These are phyloP conservation scores for Alitta virens DNA, from an alignment of 2,888 invertebrate species.

Conservation along the genomic window DNA sequence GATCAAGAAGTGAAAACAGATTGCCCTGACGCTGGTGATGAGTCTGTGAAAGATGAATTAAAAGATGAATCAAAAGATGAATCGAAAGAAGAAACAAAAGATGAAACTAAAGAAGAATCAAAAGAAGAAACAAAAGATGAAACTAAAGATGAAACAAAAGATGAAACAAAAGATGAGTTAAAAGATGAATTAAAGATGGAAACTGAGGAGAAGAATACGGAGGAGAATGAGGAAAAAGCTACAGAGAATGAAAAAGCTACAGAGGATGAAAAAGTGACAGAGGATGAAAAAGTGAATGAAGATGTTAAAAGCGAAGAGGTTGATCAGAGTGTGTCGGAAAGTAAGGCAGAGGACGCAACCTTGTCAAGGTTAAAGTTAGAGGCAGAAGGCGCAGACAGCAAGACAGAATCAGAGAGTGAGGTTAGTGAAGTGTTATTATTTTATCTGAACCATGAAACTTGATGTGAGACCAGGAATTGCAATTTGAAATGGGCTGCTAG, in stretches of 20 bases:
- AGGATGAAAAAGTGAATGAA: slow-evolving; percentile 6
- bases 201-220: slow-evolving; percentile 21
- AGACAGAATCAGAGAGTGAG: slow-evolving; percentile 5
- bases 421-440: no score
- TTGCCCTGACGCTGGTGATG: no score
- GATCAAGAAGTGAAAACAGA: no score
- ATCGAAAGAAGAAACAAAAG: neutral
- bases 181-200: neutral
- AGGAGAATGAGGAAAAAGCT: slow-evolving; percentile 33
- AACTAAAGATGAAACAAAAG: neutral
- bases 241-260: slow-evolving; percentile 16
- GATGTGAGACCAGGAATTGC: no score
- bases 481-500: no score
- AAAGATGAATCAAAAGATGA: neutral
- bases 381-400: neutral
- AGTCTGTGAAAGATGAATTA: no score
- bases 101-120: neutral
- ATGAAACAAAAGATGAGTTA: neutral
- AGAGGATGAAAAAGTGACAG: slow-evolving; percentile 9
- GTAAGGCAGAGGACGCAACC: neutral
- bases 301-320: slow-evolving; percentile 10
- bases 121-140: neutral
- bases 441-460: no score
- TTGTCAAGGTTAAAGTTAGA: neutral
- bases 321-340: slow-evolving; percentile 14